Conservation (phyloP, 2,113 vertebrate species). For the Oreochromis niloticus region DNA sequence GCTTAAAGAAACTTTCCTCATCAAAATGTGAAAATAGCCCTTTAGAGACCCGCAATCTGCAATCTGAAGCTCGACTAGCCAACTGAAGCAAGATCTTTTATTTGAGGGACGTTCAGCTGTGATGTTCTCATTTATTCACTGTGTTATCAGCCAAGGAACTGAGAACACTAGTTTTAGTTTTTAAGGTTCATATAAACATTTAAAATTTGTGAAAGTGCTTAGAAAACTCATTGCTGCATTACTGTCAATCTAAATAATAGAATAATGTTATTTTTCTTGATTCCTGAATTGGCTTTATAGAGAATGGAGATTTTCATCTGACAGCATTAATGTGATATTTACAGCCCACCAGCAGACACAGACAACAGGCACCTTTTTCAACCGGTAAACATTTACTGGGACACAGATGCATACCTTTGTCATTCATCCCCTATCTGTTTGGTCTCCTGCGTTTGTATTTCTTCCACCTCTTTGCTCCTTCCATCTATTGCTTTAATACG, state of each 20-base stretch:
- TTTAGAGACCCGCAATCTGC: background rate
- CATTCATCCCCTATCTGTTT: slow-evolving; percentile 27
- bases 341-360: background rate
- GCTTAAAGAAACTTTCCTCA: background rate
- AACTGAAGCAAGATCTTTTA: background rate
- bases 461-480: slow-evolving; percentile 9
- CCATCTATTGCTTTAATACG: background rate
- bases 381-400: slow-evolving; percentile 56
- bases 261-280: background rate
- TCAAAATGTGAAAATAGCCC: background rate
- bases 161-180: background rate
- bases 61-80: background rate
- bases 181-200: background rate
- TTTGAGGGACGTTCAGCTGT: background rate
- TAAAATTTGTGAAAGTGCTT: background rate
- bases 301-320: background rate
- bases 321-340: slow-evolving; percentile 17
- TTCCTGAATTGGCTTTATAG: background rate
- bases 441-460: slow-evolving; percentile 10
- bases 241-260: background rate
- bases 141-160: background rate
- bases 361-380: slow-evolving; percentile 37
- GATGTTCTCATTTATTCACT: background rate
- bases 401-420: slow-evolving; percentile 39
- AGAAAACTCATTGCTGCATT: background rate